Conservation (phyloP, 2,888 invertebrate genomes). For the Hirtodrosophila cameraria region DNA sequence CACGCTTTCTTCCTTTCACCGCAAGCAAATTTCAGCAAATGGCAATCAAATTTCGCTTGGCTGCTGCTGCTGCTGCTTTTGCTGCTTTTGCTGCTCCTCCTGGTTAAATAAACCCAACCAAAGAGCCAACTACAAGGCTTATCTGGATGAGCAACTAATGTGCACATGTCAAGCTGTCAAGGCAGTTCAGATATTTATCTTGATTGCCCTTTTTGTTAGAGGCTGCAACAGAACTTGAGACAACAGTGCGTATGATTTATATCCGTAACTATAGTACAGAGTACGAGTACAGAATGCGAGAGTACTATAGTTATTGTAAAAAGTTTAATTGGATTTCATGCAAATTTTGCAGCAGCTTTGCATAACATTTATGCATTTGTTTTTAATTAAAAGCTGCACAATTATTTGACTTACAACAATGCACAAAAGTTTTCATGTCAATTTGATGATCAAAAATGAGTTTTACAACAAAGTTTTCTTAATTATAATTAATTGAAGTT, state of each 20-base stretch:
- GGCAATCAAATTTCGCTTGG: constrained; percentile 59
- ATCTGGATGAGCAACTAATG: constrained; percentile 64
- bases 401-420: constrained; percentile 22
- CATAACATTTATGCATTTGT: constrained; percentile 51
- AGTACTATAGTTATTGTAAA: constrained; percentile 52
- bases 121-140: constrained; percentile 41
- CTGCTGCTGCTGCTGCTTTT: constrained; percentile 5
- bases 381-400: constrained; percentile 63
- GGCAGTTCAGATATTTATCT: constrained; percentile 56
- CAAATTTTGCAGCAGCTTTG: constrained; percentile 51
- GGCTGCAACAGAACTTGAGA: constrained; percentile 28
- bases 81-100: constrained; percentile 3
- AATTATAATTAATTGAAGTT: not conserved
- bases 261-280: constrained; percentile 3
- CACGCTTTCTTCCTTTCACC: constrained; percentile 45
- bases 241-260: constrained; percentile 74
- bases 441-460: not conserved
- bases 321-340: constrained; percentile 76
- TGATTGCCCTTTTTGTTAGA: constrained; percentile 47
- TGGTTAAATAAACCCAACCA: constrained; percentile 36
- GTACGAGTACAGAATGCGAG: not conserved
- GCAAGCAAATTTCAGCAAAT: constrained; percentile 50
- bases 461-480: too few relatives aligned
- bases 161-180: constrained; percentile 57
- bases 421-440: constrained; percentile 1